Base-by-base conservation (phyloP, 1,140 invertebrate species). In the Goniozus legneri region DNA sequence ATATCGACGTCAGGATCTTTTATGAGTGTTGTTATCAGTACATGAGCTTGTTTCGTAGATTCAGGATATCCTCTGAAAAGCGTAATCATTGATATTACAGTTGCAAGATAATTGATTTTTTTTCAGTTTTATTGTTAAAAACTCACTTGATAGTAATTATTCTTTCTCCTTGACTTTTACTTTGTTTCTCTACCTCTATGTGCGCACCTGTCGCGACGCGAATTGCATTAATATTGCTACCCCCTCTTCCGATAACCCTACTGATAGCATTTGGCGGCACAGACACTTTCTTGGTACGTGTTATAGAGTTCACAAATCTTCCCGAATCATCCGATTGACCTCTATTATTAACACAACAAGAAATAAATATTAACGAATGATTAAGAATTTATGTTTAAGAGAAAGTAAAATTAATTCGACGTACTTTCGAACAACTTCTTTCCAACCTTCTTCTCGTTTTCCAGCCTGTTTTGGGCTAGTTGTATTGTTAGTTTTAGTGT, bases 181-280 rank as follows among this genome's bases (percentile, higher is more conserved):
- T 87, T 75, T 95, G 92, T 68, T 97, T 98, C 69, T 98, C 95
- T 2, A 98, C 92, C 76, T 98, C 95, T 64, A 98, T 97, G 66
- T 97, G 92, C 3, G 95, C 95, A 39, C 93, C 92, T 12, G 94
- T 97, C 16, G 91, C 88, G 49, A 89, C 88, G 50, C 95, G 79
- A 62, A 98, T 97, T 4, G 94, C 91, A 79, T 97, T 98, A 56
- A 98, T 97, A 76, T 97, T 97, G 73, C 88, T 93, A 15, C 95
- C 95, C 14, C 89, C 94, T 62, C 95, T 84, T 1, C 95, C 95
- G 67, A 98, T 97, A 1, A 97, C 94, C 49, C 94, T 80, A 56
- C 92, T 95, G 37, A 97, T 97, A 33, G 94, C 94, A 73, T 91
- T 89, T 13, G 92, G 84, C 36, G 93, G 92, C 42, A 98, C 95